A percentile compares a stretch with the other conserved stretches of the same genome.
phyloP scores from a whole-genome alignment of 2,113 vertebrate species.

The Peromyscus leucopus region DNA sequence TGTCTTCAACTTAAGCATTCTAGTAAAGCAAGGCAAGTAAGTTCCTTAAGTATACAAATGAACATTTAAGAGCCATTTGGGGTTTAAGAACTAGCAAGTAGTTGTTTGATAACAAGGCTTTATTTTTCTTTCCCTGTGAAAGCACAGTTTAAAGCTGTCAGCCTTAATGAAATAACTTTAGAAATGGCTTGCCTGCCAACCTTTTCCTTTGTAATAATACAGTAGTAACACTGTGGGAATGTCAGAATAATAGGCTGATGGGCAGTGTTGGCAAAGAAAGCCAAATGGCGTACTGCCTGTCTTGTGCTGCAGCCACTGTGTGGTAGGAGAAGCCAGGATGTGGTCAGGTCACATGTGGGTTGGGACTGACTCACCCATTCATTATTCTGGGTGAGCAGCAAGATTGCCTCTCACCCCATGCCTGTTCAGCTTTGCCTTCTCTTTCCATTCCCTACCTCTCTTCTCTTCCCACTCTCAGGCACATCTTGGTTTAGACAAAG shows the following conservation, averaged over 20 bases:
- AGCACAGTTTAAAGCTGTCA: slow-evolving; percentile 76
- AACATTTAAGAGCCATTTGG: slow-evolving; percentile 30
- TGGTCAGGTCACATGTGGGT: slow-evolving; percentile 40
- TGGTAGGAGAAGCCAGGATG: slow-evolving; percentile 20
- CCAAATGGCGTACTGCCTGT: slow-evolving; percentile 28
- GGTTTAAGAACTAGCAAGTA: slow-evolving; percentile 65
- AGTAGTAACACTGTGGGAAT: slow-evolving; percentile 67
- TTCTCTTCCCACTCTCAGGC: neutral
- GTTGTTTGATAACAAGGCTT: slow-evolving; percentile 62
- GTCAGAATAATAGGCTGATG: slow-evolving; percentile 69
- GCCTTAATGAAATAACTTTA: slow-evolving; percentile 74
- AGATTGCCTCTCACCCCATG: neutral
- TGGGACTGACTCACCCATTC: neutral
- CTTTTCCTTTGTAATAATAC: slow-evolving; percentile 67
- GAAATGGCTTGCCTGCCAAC: slow-evolving; percentile 62
- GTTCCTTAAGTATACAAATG: slow-evolving; percentile 47
- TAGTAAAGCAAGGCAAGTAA: slow-evolving; percentile 51
- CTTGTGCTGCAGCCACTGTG: slow-evolving; percentile 9
- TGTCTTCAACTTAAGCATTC: slow-evolving; percentile 67
- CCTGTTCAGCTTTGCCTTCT: neutral
- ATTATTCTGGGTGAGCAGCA: slow-evolving; percentile 34
- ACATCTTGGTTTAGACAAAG: slow-evolving; percentile 21
- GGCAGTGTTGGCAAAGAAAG: slow-evolving; percentile 42
- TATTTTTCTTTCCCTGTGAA: slow-evolving; percentile 58
- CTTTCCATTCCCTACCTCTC: neutral